A percentile compares a stretch with the other conserved stretches of the same genome.
These are phyloP conservation scores for Anthopleura sola DNA, from an alignment of 64 coral and sea anemone genomes.

Conservation along the genomic window DNA sequence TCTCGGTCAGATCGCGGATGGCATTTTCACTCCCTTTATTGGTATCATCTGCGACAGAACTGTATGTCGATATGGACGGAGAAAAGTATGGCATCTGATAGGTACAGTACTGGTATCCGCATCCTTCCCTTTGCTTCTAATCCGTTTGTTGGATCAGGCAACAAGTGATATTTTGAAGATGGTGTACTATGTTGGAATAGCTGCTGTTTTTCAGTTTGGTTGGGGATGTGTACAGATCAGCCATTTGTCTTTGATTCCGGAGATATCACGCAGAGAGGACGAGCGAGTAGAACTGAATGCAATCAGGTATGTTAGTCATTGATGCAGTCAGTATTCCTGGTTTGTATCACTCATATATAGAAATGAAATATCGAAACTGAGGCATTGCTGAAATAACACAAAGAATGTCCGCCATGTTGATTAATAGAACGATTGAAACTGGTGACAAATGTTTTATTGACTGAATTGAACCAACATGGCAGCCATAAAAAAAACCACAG, in stretches of 20 bases:
- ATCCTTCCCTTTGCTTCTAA: conserved; percentile 37
- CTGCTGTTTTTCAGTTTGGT: conserved; percentile 80
- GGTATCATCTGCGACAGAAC: conserved; percentile 61
- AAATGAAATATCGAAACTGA: no score
- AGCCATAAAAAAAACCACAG: no score
- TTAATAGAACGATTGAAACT: no score
- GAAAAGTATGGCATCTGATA: conserved; percentile 58
- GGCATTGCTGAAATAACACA: no score
- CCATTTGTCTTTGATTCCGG: conserved; percentile 77
- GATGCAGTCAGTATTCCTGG: no score
- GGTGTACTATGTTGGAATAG: conserved; percentile 57
- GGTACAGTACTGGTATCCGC: conserved; percentile 10
- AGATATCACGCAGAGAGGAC: conserved; percentile 46
- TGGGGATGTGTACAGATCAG: conserved; percentile 87
- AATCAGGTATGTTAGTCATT: conserved; percentile 48
- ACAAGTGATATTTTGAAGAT: conserved; percentile 37
- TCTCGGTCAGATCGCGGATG: conserved; percentile 39
- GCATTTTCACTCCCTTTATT: conserved; percentile 45
- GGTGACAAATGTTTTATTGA: no score
- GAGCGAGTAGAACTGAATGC: conserved; percentile 83
- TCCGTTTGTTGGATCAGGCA: conserved; percentile 8
- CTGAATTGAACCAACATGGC: no score
- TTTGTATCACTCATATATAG: no score
- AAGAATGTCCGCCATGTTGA: no score
- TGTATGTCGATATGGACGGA: conserved; percentile 57